A percentile compares a stretch with the other conserved stretches of the same genome.
phyloP scores from a whole-genome alignment of 2,113 vertebrate genomes.

The Motacilla tschutschensis region DNA sequence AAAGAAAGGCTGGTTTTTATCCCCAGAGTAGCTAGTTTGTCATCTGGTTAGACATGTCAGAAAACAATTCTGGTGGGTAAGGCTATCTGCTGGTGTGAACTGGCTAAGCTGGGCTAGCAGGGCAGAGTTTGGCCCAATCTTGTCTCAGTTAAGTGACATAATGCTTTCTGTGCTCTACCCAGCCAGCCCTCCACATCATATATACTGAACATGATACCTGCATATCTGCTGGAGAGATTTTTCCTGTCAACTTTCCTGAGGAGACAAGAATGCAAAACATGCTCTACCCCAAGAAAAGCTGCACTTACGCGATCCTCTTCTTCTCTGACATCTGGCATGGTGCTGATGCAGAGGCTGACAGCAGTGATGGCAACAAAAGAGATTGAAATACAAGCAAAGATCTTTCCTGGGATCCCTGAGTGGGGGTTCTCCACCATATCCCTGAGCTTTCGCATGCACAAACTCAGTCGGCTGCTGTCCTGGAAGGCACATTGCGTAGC shows the following conservation, averaged over 20 bases:
- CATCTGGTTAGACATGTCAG: background rate
- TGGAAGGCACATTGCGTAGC: conserved; percentile 49
- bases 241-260: background rate
- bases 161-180: background rate
- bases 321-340: conserved; percentile 93
- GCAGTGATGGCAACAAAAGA: conserved; percentile 93
- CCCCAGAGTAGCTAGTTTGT: background rate
- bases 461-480: conserved; percentile 54
- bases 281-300: background rate
- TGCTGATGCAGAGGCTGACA: conserved; percentile 94
- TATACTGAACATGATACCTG: background rate
- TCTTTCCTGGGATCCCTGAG: conserved; percentile 91
- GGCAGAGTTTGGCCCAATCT: background rate
- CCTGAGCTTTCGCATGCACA: conserved; percentile 83
- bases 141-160: background rate
- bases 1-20: background rate
- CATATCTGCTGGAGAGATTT: background rate
- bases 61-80: background rate
- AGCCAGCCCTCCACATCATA: background rate
- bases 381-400: conserved; percentile 92
- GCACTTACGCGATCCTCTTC: conserved; percentile 92
- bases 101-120: background rate
- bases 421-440: conserved; percentile 95
- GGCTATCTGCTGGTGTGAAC: background rate
- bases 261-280: background rate